Evolutionary conservation across 2,797 vertebrate genomes (phyloP).

Genomic region (Acipenser ruthenus): DNA sequence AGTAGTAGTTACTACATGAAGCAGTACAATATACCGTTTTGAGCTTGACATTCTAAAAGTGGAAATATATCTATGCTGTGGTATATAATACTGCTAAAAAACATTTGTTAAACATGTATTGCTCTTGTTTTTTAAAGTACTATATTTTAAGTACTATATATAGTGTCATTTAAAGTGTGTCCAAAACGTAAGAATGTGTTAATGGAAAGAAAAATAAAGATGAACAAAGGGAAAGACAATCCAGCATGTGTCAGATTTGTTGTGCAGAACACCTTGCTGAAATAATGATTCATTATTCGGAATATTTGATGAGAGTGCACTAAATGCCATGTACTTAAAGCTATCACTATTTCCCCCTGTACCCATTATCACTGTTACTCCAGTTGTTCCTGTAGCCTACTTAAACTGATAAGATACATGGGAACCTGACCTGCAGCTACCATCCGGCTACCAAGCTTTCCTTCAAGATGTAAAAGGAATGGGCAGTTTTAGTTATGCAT

Average conservation of each 20-base stretch:
- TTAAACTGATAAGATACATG: slow-evolving; percentile 35
- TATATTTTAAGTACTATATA: too few relatives aligned
- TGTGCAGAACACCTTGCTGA: slow-evolving; percentile 11
- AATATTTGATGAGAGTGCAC: slow-evolving; percentile 14
- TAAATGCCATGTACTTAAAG: slow-evolving; percentile 22
- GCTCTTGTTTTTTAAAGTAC: too few relatives aligned
- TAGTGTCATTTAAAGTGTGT: neutral
- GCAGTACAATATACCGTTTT: too few relatives aligned
- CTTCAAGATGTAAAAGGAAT: neutral
- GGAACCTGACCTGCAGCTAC: slow-evolving; percentile 29
- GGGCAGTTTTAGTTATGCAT: too few relatives aligned
- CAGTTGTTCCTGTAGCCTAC: slow-evolving; percentile 40
- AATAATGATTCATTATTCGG: slow-evolving; percentile 18
- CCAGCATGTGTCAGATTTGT: too few relatives aligned
- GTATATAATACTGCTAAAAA: too few relatives aligned
- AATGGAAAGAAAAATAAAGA: slow-evolving; percentile 3
- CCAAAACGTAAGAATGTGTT: neutral
- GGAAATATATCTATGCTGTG: too few relatives aligned
- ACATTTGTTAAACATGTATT: too few relatives aligned
- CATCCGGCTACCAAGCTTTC: slow-evolving; percentile 5
- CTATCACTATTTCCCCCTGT: slow-evolving; percentile 27
- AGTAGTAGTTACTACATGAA: too few relatives aligned
- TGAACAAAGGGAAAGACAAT: neutral
- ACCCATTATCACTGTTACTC: slow-evolving; percentile 26
- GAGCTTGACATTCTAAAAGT: too few relatives aligned